These are phyloP conservation scores for Agrypnus murinus DNA, from an alignment of 2,888 invertebrate genomes.

Conservation along the genomic window DNA sequence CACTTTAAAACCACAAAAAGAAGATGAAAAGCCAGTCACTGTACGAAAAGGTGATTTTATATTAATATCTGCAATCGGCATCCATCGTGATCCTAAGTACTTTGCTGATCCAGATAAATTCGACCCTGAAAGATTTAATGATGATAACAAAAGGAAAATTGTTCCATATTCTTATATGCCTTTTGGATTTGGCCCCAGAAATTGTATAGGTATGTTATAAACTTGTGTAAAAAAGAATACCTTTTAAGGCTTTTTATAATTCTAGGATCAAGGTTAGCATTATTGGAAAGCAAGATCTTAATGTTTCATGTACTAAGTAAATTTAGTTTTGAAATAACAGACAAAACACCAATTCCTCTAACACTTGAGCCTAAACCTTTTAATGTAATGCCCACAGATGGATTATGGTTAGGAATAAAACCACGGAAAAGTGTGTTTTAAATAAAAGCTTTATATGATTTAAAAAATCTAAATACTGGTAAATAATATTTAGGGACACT, in stretches of 20 bases:
- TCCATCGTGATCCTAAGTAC: slow-evolving; percentile 75
- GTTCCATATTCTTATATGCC: slow-evolving; percentile 73
- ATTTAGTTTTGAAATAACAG: not conserved
- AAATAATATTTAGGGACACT: too few species aligned
- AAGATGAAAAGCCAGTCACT: slow-evolving; percentile 61
- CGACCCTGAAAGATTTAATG: slow-evolving; percentile 74
- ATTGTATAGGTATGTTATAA: slow-evolving; percentile 64
- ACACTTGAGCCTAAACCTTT: not conserved
- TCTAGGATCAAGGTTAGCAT: slow-evolving; percentile 59
- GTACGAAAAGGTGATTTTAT: slow-evolving; percentile 72
- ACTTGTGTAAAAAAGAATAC: slow-evolving; percentile 44
- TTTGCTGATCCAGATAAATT: slow-evolving; percentile 75
- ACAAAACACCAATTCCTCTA: slow-evolving; percentile 7
- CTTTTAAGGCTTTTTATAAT: slow-evolving; percentile 51
- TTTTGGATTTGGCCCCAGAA: slow-evolving; percentile 72
- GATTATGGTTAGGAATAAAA: slow-evolving; percentile 17
- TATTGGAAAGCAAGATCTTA: slow-evolving; percentile 20
- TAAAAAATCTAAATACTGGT: too few species aligned
- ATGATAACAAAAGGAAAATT: slow-evolving; percentile 71
- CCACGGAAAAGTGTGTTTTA: too few species aligned
- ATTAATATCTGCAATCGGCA: slow-evolving; percentile 71
- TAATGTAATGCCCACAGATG: not conserved
- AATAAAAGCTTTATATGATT: too few species aligned
- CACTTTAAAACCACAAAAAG: slow-evolving; percentile 71
- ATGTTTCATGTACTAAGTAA: slow-evolving; percentile 9